These are phyloP conservation scores for Dione juno DNA, from an alignment of 2,888 invertebrate genomes.

Conservation along the genomic window DNA sequence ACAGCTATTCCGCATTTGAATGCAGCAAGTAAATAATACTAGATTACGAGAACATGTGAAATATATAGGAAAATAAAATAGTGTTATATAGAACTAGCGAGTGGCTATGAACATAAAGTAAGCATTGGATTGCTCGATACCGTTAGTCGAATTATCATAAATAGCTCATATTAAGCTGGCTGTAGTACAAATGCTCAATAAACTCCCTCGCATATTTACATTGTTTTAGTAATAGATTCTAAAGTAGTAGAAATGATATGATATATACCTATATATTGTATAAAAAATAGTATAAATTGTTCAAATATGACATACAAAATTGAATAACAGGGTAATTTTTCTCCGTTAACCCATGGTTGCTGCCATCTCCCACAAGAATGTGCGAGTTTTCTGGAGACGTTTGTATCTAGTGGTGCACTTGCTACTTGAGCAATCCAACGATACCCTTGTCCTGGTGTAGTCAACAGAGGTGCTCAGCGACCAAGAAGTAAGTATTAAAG, in stretches of 20 bases:
- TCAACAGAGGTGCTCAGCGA: too few species aligned
- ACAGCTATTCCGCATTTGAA: background rate
- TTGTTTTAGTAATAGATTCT: conserved; percentile 39
- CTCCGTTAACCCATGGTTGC: too few species aligned
- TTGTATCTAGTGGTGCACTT: too few species aligned
- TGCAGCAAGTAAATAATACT: background rate
- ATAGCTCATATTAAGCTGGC: conserved; percentile 38
- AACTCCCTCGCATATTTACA: conserved; percentile 48
- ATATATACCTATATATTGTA: background rate
- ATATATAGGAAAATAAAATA: conserved; percentile 22
- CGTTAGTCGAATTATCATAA: conserved; percentile 40
- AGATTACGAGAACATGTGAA: background rate
- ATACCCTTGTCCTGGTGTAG: too few species aligned
- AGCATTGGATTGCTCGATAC: conserved; percentile 24
- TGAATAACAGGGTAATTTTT: too few species aligned
- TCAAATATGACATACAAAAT: too few species aligned
- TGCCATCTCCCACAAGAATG: too few species aligned
- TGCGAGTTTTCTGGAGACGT: too few species aligned
- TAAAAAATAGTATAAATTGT: background rate
- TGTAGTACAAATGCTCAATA: conserved; percentile 45
- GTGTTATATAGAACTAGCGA: conserved; percentile 16
- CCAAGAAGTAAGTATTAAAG: too few species aligned
- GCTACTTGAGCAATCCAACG: too few species aligned
- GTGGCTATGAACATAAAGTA: conserved; percentile 16
- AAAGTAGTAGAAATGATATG: conserved; percentile 12